Conservation (phyloP, 2,797 vertebrate genomes). For the Masticophis lateralis region DNA sequence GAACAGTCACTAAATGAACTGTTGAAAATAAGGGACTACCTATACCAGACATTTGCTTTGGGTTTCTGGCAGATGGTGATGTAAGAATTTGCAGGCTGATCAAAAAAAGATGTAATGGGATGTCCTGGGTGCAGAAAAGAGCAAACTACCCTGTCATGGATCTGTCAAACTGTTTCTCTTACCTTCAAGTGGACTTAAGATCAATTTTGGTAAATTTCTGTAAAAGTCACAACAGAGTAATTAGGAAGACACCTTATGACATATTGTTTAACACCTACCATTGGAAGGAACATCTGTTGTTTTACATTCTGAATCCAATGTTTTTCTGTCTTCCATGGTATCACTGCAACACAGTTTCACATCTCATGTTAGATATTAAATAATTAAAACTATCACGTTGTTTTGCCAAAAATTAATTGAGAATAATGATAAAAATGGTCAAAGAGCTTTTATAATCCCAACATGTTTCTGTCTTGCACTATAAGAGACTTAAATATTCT, state of each 20-base stretch:
- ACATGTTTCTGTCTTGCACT: not conserved
- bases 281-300: not conserved
- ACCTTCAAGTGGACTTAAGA: not conserved
- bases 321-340: constrained; percentile 42
- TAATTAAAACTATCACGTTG: not conserved
- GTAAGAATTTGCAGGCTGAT: not conserved
- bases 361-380: not conserved
- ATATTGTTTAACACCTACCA: constrained; percentile 34
- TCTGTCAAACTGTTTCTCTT: not conserved
- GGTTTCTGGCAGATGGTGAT: not conserved
- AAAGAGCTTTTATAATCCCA: not conserved
- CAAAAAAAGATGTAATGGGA: not conserved
- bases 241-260: not conserved
- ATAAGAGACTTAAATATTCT: rapidly evolving
- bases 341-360: not conserved
- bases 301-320: constrained; percentile 11
- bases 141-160: not conserved
- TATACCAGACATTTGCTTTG: not conserved
- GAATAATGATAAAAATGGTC: not conserved
- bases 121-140: not conserved
- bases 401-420: not conserved
- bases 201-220: not conserved
- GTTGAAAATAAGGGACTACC: not conserved
- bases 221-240: not conserved
- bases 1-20: not conserved